Conservation (phyloP, 2,888 invertebrate species). For the Amblyteles armatorius region DNA sequence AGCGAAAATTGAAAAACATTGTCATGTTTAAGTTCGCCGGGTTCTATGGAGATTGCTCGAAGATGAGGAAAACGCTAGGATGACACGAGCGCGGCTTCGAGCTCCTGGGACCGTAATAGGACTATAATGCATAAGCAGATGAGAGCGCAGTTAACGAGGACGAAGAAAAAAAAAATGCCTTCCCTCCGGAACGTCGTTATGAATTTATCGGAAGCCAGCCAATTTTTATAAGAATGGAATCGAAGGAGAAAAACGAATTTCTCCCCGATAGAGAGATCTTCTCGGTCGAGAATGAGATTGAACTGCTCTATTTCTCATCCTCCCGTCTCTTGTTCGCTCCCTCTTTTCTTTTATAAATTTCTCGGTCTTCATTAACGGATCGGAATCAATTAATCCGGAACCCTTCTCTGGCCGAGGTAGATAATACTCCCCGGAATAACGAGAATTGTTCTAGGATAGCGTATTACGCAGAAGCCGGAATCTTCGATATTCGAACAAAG, state of each 20-base stretch:
- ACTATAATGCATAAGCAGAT: constrained; percentile 9
- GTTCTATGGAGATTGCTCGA: constrained; percentile 47
- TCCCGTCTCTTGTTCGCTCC: background rate
- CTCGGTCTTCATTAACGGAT: constrained; percentile 58
- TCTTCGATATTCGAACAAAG: constrained; percentile 42
- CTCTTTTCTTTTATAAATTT: constrained; percentile 28
- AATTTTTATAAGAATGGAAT: constrained; percentile 41
- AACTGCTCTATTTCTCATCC: constrained; percentile 28
- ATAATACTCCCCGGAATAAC: constrained; percentile 50
- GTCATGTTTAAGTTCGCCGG: constrained; percentile 71
- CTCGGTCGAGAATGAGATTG: constrained; percentile 39
- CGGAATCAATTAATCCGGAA: constrained; percentile 62
- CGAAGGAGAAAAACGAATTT: constrained; percentile 19
- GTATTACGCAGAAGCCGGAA: constrained; percentile 18
- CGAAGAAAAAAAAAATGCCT: constrained; percentile 20
- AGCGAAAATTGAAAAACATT: constrained; percentile 76
- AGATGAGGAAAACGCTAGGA: constrained; percentile 12
- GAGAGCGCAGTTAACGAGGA: constrained; percentile 10
- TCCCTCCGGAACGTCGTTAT: constrained; percentile 13
- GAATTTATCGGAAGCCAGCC: constrained; percentile 41
- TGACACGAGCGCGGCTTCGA: background rate
- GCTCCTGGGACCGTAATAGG: background rate
- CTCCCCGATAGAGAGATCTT: constrained; percentile 11
- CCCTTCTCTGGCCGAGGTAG: constrained; percentile 22
- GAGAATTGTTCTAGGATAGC: constrained; percentile 36